Percentiles rank a stretch among this genome's conserved stretches.
Conservation (phyloP, 2,888 invertebrate genomes). For the Nomada fabriciana region DNA sequence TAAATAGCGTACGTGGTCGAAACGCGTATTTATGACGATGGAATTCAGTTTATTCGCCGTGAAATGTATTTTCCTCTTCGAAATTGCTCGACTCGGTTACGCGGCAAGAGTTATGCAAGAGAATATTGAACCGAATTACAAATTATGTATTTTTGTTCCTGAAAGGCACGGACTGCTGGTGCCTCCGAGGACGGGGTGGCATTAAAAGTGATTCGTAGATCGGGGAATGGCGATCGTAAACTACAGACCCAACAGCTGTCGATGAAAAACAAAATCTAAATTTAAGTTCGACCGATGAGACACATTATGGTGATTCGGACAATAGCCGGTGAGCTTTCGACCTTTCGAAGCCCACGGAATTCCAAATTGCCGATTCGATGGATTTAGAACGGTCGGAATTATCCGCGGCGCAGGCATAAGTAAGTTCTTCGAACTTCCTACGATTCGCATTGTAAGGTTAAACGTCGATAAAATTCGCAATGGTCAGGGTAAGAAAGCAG, state of each 20-base stretch:
- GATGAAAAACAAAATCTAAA: slow-evolving; percentile 82
- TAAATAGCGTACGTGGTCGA: neutral
- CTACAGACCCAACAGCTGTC: slow-evolving; percentile 81
- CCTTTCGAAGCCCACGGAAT: slow-evolving; percentile 19
- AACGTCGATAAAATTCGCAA: no score
- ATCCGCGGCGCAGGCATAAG: neutral
- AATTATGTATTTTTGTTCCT: slow-evolving; percentile 19
- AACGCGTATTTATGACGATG: neutral
- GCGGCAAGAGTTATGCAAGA: neutral
- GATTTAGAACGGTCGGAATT: slow-evolving; percentile 7
- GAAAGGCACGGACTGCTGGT: slow-evolving; percentile 17
- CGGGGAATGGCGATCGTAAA: slow-evolving; percentile 80
- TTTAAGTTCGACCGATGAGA: slow-evolving; percentile 72
- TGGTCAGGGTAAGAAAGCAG: neutral
- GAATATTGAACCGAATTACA: neutral
- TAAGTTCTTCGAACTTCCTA: neutral
- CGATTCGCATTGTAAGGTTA: neutral
- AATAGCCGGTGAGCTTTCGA: slow-evolving; percentile 50
- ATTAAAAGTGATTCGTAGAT: slow-evolving; percentile 80
- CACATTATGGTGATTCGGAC: slow-evolving; percentile 53
- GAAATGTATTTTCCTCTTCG: neutral
- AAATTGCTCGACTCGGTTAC: neutral
- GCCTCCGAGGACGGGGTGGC: slow-evolving; percentile 56
- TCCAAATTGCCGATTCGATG: neutral
- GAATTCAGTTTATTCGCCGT: neutral